Evolutionary conservation across 2,888 invertebrate genomes (phyloP).

Genomic region (Scaeva pyrastri): DNA sequence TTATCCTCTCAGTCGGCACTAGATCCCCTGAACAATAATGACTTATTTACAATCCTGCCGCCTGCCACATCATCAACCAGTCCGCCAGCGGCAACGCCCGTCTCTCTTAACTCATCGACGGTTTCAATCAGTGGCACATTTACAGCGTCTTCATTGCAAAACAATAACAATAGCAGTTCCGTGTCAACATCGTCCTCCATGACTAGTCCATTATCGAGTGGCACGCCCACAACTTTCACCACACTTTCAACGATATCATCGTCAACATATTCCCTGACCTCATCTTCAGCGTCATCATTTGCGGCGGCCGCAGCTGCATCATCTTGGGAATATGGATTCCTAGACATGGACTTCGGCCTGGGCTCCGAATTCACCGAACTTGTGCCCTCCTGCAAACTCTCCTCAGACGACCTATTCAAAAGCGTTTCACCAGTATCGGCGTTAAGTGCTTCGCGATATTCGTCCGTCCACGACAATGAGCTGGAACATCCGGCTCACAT

Average conservation of each 20-base stretch:
- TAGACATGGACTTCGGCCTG: slow-evolving; percentile 84
- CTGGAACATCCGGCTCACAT: slow-evolving; percentile 86
- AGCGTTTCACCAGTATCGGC: slow-evolving; percentile 82
- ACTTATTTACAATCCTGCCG: slow-evolving; percentile 85
- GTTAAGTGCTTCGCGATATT: slow-evolving; percentile 79
- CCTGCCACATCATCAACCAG: slow-evolving; percentile 79
- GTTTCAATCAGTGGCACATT: slow-evolving; percentile 82
- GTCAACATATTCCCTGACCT: slow-evolving; percentile 81
- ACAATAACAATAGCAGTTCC: slow-evolving; percentile 52
- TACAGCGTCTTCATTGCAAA: slow-evolving; percentile 77
- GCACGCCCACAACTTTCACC: slow-evolving; percentile 81
- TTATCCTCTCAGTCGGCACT: slow-evolving; percentile 93
- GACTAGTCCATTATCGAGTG: slow-evolving; percentile 51
- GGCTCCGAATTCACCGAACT: slow-evolving; percentile 85
- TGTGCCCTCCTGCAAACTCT: slow-evolving; percentile 85
- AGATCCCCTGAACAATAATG: slow-evolving; percentile 92
- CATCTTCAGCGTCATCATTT: slow-evolving; percentile 80
- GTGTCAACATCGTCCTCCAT: slow-evolving; percentile 69
- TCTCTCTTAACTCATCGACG: slow-evolving; percentile 75
- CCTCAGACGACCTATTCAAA: slow-evolving; percentile 85
- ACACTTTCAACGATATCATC: slow-evolving; percentile 81
- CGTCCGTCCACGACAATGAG: slow-evolving; percentile 83
- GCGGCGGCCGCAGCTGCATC: slow-evolving; percentile 79
- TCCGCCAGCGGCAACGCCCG: slow-evolving; percentile 81
- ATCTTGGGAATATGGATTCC: slow-evolving; percentile 83